Evolutionary conservation across 1,140 invertebrate species (phyloP), one percentile per base, ranked within the genome.

Genomic region (Cyclina sinensis): DNA sequence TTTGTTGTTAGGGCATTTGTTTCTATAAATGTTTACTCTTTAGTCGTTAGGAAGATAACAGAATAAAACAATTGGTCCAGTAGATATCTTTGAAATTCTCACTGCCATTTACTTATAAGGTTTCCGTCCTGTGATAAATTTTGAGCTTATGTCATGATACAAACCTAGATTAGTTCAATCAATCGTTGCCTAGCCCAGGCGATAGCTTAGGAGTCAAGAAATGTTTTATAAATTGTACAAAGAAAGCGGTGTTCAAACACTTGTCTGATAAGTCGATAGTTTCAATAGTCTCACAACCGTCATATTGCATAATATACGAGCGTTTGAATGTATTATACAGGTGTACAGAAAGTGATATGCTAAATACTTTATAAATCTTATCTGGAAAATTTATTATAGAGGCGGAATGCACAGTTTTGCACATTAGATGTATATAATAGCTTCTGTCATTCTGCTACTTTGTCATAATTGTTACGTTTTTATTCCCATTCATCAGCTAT

Each of bases 221-320:
- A 62, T 68, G 57, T 82, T 65, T 43, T 62, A 68, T 82, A 82
- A 82, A 82, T 68, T 59, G 24, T 48, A 82, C 59, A 68, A 82
- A 82, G 59, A 65, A 57, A 39, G 80, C 59, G 32, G 59, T 68
- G 80, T 82, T 82, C 24, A 65, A 82, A 65, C 39, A 65, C 59
- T 68, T 18, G 21, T 32, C 43, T 43, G 62, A 68, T 68, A 81
- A 82, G 80, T 82, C 57, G 37, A 82, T 82, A 43, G 80, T 32
- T 82, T 65, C 35, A 39, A 82, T 82, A 65, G 62, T 65, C 59
- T 30, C 12, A 37, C 21, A n/a, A 32, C 62, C 68, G 80, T 82
- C 80, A 82, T 43, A 82, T 82, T 68, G 46, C 57, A 21, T 65
- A 82, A 82, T 65, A 46, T 82, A 82, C 37, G 80, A 82, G 24